A percentile compares a stretch with the other conserved stretches of the same genome.
Evolutionary conservation across 2,113 vertebrate species (phyloP).

Genomic region (Phylloscopus trochilus): DNA sequence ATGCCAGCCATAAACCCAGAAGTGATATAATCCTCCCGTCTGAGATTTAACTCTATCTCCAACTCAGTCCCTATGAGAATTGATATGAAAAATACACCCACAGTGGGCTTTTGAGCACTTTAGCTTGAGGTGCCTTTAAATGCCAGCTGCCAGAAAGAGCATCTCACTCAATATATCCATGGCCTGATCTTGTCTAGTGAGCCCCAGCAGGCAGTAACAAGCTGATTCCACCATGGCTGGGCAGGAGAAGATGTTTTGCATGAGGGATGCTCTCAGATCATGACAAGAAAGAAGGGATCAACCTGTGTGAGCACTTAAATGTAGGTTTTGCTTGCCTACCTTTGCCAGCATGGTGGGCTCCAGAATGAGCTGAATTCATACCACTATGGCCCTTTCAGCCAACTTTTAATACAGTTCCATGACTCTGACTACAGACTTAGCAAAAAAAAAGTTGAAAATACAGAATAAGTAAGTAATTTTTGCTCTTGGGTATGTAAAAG

Average conservation of each 20-base stretch:
- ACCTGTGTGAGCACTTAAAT: neutral
- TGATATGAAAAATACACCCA: neutral
- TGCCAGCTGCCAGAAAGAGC: neutral
- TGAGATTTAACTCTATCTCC: neutral
- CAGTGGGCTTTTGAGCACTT: neutral
- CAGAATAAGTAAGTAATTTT: neutral
- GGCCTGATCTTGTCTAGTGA: neutral
- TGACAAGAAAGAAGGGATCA: neutral
- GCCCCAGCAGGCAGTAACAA: neutral
- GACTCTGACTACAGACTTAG: neutral
- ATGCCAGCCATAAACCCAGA: neutral
- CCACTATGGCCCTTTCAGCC: neutral
- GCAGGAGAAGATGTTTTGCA: neutral
- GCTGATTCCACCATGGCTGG: neutral
- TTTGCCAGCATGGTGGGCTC: rapidly evolving
- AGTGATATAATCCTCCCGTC: neutral
- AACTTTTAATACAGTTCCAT: neutral
- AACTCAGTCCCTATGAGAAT: neutral
- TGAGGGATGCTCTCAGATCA: neutral
- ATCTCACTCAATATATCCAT: neutral
- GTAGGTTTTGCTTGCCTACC: rapidly evolving
- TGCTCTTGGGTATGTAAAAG: neutral
- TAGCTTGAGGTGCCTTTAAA: neutral
- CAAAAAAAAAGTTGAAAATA: neutral
- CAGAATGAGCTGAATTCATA: neutral